Conservation (phyloP, 2,888 invertebrate species). For the Oxycera nigricornis region DNA sequence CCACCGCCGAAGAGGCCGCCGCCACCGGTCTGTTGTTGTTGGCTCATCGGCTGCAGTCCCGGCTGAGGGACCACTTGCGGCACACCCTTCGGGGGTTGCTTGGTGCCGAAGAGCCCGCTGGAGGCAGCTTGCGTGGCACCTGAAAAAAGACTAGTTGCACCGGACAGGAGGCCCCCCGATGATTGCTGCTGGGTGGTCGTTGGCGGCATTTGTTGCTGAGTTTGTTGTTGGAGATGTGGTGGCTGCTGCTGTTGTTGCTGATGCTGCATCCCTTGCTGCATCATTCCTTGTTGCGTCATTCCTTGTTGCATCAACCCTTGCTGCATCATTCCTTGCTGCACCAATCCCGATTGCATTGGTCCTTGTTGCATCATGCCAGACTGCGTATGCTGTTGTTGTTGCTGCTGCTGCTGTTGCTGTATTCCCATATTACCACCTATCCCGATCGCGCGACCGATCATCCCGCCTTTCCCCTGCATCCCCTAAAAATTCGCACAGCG, state of each 20-base stretch:
- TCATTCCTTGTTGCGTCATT: conserved; percentile 48
- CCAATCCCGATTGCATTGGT: conserved; percentile 48
- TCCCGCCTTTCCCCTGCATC: conserved; percentile 68
- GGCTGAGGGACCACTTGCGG: conserved; percentile 65
- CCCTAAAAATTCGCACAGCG: conserved; percentile 59
- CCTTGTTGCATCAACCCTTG: conserved; percentile 59
- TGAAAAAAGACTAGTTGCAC: conserved; percentile 62
- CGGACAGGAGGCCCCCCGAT: conserved; percentile 61
- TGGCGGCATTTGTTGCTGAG: conserved; percentile 57
- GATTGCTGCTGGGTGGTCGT: conserved; percentile 58
- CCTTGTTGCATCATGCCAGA: conserved; percentile 55
- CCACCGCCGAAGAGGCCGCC: conserved; percentile 52
- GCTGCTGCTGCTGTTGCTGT: conserved; percentile 56
- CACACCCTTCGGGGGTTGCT: conserved; percentile 62
- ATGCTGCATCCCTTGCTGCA: conserved; percentile 57
- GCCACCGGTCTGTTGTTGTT: conserved; percentile 48
- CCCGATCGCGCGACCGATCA: conserved; percentile 58
- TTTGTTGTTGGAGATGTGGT: conserved; percentile 47
- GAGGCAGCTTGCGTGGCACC: conserved; percentile 63
- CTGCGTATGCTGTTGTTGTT: conserved; percentile 51
- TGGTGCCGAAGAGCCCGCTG: conserved; percentile 62
- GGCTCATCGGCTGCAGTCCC: conserved; percentile 60
- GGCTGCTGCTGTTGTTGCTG: too few relatives aligned
- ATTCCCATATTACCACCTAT: conserved; percentile 62
- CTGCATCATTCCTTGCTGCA: conserved; percentile 50